Evolutionary conservation across 1,140 invertebrate species (phyloP), one percentile per base, ranked within the genome.

Genomic region (Papilio polytes): DNA sequence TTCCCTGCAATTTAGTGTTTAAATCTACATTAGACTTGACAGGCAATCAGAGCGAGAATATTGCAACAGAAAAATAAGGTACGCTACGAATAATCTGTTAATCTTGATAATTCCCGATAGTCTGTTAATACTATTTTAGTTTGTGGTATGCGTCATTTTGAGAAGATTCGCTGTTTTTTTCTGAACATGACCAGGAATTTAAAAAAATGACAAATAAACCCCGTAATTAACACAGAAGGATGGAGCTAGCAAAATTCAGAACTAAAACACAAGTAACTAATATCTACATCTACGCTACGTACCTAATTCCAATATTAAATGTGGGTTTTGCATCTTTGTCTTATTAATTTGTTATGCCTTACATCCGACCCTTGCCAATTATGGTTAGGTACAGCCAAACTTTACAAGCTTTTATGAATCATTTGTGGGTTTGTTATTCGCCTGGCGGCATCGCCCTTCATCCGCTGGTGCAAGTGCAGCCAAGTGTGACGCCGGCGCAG

Each of bases 401-500:
- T 41, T 77, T 56, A 36, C 3, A 48, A 53, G 46, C 26, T 77
- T 53, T 36, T 7, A 59, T 77, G 74, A 77, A 56, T 77, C 74
- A 77, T 20, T 51, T 76, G 74, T 78, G n/a, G 10, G 15, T 78
- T 63, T 82, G 53, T 83, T 84, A 85, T 85, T 80, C 78, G 81
- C 77, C 74, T 78, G 83, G 63, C 63, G 59, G 74, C 76, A 80
- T 83, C 78, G 84, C 88, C 85, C 86, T 89, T 87, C 85, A 81
- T 82, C 84, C 86, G 86, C 80, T 85, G 84, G 80, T 80, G 85
- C 53, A 12, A 72, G 80, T 46, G 86, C 85, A 87, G 63, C 88
- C 83, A 82, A 83, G 74, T 87, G 89, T 94, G 90, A 89, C 91
- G 83, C 51, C 74, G 20, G 76, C 74, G 80, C 74, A 77, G 84